These are phyloP conservation scores for Anisognathus igniventris DNA, from an alignment of 2,797 vertebrate species.

Conservation along the genomic window DNA sequence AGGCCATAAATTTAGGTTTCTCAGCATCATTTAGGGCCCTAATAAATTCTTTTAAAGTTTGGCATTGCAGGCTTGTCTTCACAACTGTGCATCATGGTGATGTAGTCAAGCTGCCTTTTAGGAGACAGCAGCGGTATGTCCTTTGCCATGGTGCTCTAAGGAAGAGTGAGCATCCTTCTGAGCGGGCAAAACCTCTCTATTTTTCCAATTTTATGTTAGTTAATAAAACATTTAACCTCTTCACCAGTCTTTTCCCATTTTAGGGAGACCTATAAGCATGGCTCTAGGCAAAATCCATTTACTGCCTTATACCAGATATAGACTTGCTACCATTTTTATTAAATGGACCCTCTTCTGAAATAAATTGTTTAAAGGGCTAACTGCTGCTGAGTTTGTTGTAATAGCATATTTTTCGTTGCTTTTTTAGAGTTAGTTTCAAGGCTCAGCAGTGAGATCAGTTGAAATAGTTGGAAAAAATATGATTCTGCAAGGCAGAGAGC, in stretches of 20 bases:
- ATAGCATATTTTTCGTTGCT: neutral
- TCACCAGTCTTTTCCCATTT: neutral
- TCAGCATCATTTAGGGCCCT: slow-evolving; percentile 44
- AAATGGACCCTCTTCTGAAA: neutral
- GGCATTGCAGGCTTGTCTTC: slow-evolving; percentile 53
- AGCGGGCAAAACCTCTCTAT: neutral
- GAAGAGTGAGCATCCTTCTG: neutral
- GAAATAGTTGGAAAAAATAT: neutral
- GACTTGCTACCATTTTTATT: neutral
- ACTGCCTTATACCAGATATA: neutral
- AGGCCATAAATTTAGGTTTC: slow-evolving; percentile 69
- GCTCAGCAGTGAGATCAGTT: neutral
- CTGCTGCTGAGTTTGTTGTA: neutral
- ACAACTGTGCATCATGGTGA: slow-evolving; percentile 33
- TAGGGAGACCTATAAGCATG: neutral
- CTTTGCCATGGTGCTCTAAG: neutral
- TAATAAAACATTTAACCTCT: neutral
- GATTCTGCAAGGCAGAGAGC: neutral
- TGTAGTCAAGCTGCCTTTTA: neutral
- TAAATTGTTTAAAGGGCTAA: neutral
- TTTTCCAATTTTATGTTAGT: neutral
- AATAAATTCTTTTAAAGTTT: slow-evolving; percentile 66
- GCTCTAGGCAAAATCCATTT: neutral
- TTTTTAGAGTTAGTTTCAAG: neutral
- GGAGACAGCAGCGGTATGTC: neutral